A percentile compares a stretch with the other conserved stretches of the same genome.
phyloP scores from a whole-genome alignment of 2,888 invertebrate genomes.

The Diabrotica balteata region DNA sequence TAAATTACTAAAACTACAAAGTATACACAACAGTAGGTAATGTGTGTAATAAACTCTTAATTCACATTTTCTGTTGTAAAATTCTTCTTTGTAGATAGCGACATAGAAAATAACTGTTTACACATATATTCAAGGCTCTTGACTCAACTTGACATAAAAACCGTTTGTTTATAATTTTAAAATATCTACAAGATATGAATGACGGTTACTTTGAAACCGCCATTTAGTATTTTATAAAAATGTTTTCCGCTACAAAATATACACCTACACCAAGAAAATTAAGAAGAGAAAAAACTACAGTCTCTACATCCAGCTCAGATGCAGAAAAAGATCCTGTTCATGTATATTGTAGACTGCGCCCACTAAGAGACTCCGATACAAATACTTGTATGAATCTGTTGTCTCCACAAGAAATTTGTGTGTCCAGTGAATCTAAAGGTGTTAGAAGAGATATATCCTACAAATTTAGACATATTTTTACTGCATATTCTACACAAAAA shows the following conservation, averaged over 20 bases:
- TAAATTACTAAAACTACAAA: too few relatives aligned
- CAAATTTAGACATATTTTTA: slow-evolving; percentile 86
- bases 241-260: slow-evolving; percentile 47
- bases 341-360: slow-evolving; percentile 88
- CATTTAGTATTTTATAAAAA: slow-evolving; percentile 25
- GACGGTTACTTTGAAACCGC: neutral
- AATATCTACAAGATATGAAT: neutral
- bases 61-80: too few relatives aligned
- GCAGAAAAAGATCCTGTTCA: slow-evolving; percentile 74
- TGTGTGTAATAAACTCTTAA: too few relatives aligned
- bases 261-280: slow-evolving; percentile 46
- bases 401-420: slow-evolving; percentile 60
- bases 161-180: slow-evolving; percentile 4
- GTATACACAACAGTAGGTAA: too few relatives aligned
- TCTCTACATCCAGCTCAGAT: slow-evolving; percentile 48
- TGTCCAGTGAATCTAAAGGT: slow-evolving; percentile 59
- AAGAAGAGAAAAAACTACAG: slow-evolving; percentile 51
- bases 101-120: too few relatives aligned
- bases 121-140: too few relatives aligned
- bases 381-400: slow-evolving; percentile 73
- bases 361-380: slow-evolving; percentile 71
- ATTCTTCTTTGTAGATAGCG: too few relatives aligned
- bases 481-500: slow-evolving; percentile 78
- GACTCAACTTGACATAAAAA: neutral
- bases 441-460: slow-evolving; percentile 74